Evolutionary conservation across 2,113 vertebrate species (phyloP).

Genomic region (Chaetops frenatus): DNA sequence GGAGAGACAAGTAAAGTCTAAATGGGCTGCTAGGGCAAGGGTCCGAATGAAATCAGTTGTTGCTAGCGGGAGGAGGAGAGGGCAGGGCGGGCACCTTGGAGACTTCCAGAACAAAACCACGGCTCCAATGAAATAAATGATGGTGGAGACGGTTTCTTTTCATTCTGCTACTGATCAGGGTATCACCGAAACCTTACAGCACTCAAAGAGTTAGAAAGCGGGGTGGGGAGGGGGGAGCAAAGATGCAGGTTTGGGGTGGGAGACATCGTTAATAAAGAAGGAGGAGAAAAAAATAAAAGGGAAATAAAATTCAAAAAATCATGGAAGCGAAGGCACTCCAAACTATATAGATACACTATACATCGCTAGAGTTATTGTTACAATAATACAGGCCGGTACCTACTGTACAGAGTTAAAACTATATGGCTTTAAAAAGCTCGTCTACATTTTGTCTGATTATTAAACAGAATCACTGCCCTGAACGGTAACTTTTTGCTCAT

Average conservation of each 20-base stretch:
- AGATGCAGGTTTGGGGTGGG: conserved; percentile 21
- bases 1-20: conserved; percentile 24
- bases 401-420: conserved; percentile 99
- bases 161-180: conserved; percentile 35
- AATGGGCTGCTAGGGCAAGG: neutral
- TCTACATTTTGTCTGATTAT: conserved; percentile 93
- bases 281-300: neutral
- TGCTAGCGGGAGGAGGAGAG: neutral
- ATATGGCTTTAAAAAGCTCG: conserved; percentile 98
- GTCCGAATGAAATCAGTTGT: neutral
- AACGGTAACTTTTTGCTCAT: conserved; percentile 91
- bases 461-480: conserved; percentile 91
- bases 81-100: neutral
- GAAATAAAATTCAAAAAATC: conserved; percentile 73
- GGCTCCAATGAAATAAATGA: neutral
- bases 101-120: conserved; percentile 45
- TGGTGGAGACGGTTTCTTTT: conserved; percentile 31
- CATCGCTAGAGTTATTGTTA: conserved; percentile 97
- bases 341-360: conserved; percentile 99
- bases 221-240: neutral
- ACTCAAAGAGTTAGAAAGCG: conserved; percentile 56
- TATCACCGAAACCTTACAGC: conserved; percentile 69
- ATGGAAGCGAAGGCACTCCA: conserved; percentile 99
- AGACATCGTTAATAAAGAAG: conserved; percentile 28
- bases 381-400: conserved; percentile 97